phyloP scores from a whole-genome alignment of 2,113 vertebrate genomes.

The Plectropomus leopardus region DNA sequence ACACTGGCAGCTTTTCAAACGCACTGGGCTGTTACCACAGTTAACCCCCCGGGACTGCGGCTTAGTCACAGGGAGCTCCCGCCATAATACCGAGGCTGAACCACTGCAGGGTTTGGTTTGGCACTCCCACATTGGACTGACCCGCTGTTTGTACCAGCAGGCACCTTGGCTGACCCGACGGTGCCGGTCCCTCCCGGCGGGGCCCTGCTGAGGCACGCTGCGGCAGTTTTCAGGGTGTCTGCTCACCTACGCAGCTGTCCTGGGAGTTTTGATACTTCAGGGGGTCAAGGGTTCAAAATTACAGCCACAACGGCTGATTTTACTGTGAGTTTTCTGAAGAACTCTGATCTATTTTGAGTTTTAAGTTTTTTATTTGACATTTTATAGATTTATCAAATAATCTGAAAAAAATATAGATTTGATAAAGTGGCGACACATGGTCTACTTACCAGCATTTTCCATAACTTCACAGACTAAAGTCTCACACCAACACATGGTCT shows the following conservation, averaged over 20 bases:
- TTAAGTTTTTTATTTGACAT: too few relatives aligned
- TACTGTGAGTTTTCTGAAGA: too few relatives aligned
- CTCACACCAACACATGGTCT: too few relatives aligned
- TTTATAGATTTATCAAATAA: too few relatives aligned
- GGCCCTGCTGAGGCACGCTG: slow-evolving; percentile 26
- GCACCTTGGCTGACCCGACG: slow-evolving; percentile 29
- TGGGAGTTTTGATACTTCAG: not conserved
- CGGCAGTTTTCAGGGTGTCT: not conserved
- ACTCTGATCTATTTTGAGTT: too few relatives aligned
- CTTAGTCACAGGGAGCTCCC: slow-evolving; percentile 38
- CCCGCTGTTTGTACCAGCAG: slow-evolving; percentile 44
- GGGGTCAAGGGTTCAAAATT: not conserved
- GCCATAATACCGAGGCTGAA: slow-evolving; percentile 10
- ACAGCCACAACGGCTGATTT: not conserved
- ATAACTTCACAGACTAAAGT: too few relatives aligned
- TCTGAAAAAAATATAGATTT: too few relatives aligned
- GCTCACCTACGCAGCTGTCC: not conserved
- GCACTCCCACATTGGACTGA: not conserved
- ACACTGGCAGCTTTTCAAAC: slow-evolving; percentile 60
- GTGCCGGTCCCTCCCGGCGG: slow-evolving; percentile 19
- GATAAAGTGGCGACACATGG: too few relatives aligned
- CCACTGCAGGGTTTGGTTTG: slow-evolving; percentile 32
- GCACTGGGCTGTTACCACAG: slow-evolving; percentile 14
- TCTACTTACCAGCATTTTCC: too few relatives aligned
- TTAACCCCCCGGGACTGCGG: slow-evolving; percentile 31